Evolutionary conservation across 1,140 invertebrate genomes (phyloP).

Genomic region (Brachionus plicatilis): DNA sequence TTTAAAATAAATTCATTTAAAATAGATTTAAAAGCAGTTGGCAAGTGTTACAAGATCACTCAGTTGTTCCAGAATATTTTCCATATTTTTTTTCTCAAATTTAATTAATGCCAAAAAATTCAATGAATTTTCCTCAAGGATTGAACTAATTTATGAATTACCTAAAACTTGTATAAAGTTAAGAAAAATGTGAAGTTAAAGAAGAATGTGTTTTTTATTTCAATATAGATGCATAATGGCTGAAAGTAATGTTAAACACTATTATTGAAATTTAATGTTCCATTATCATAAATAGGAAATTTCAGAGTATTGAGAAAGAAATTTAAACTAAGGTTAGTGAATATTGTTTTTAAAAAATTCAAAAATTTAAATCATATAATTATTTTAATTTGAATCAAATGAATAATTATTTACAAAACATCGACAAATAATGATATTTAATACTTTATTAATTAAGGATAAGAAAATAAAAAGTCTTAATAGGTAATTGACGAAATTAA

Average conservation of each 20-base stretch:
- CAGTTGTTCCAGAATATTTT: constrained; percentile 1
- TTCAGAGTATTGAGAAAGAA: not conserved
- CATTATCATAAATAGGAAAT: not conserved
- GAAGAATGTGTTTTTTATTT: not conserved
- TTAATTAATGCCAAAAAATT: not conserved
- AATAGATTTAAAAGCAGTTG: not conserved
- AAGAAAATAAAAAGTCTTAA: no score
- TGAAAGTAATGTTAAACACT: not conserved
- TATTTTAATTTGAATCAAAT: no score
- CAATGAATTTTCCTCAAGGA: not conserved
- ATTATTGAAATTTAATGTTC: not conserved
- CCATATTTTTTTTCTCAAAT: not conserved
- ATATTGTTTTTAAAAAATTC: not conserved
- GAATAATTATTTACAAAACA: no score
- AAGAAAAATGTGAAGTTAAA: not conserved
- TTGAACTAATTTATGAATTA: not conserved
- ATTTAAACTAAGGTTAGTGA: not conserved
- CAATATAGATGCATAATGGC: not conserved
- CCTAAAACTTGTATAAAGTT: not conserved
- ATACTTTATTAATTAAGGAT: no score
- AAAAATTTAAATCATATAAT: no score
- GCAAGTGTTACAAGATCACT: not conserved
- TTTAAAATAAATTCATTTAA: not conserved
- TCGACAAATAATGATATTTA: no score
- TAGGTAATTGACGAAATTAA: no score